phyloP scores from a whole-genome alignment of 2,113 vertebrate genomes.

The Dendrocopos noguchii region DNA sequence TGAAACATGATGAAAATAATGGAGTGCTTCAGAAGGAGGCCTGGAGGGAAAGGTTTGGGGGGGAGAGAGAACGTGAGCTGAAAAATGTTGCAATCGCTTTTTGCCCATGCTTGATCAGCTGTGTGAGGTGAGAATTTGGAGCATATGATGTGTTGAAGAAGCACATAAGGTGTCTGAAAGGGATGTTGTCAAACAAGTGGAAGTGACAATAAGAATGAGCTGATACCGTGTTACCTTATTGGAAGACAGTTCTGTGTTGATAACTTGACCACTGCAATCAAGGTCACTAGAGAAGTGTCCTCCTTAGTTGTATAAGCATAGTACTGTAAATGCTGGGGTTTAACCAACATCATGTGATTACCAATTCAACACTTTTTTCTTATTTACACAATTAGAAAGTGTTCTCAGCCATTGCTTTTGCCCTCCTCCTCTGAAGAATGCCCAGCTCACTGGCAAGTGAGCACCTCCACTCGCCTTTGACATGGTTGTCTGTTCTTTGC shows the following conservation, averaged over 20 bases:
- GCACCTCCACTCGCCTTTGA: neutral
- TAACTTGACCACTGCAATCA: slow-evolving; percentile 45
- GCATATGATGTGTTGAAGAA: neutral
- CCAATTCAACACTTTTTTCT: neutral
- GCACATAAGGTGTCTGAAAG: neutral
- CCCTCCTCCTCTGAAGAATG: neutral
- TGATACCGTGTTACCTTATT: neutral
- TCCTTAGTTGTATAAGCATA: slow-evolving; percentile 33
- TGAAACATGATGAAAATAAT: neutral
- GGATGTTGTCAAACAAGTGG: neutral
- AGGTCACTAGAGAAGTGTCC: slow-evolving; percentile 35
- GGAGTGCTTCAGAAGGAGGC: neutral
- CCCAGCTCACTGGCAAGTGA: neutral
- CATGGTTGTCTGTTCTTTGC: neutral
- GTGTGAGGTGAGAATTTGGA: neutral
- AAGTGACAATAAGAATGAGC: neutral
- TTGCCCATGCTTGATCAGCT: neutral
- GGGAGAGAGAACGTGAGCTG: neutral
- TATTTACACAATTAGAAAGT: slow-evolving; percentile 56
- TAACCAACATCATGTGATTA: slow-evolving; percentile 26
- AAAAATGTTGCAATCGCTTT: neutral
- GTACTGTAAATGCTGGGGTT: slow-evolving; percentile 49
- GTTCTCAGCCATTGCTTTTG: slow-evolving; percentile 8
- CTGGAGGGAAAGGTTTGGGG: neutral
- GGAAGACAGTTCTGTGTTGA: slow-evolving; percentile 24